phyloP scores from a whole-genome alignment of 2,888 invertebrate species.

The Apamea monoglypha region DNA sequence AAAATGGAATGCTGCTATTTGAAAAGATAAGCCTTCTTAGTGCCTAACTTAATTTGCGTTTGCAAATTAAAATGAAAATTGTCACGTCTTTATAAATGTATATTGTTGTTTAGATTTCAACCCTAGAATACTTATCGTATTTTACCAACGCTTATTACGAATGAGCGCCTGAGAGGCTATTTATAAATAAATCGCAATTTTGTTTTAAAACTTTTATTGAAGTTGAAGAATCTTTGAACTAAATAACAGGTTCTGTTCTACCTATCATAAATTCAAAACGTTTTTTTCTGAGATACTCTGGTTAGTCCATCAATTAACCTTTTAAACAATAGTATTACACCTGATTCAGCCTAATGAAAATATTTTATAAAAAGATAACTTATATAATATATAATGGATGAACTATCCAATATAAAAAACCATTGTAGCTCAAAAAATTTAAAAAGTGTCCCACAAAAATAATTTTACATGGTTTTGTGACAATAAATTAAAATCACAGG shows the following conservation, averaged over 20 bases:
- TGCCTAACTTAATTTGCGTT: background rate
- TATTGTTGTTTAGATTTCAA: background rate
- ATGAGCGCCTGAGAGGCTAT: background rate
- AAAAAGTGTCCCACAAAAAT: background rate
- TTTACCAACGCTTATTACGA: background rate
- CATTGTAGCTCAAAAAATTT: too few species aligned
- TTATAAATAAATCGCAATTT: background rate
- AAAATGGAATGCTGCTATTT: constrained; percentile 21
- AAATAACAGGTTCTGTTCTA: background rate
- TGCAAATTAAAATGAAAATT: constrained; percentile 4
- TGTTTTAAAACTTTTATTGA: background rate
- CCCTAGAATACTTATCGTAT: background rate
- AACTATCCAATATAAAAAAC: background rate
- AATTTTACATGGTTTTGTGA: too few species aligned
- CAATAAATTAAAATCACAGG: background rate
- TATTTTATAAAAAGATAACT: background rate
- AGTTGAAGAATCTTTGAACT: background rate
- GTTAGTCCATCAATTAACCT: background rate
- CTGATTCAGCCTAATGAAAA: background rate
- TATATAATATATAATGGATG: background rate
- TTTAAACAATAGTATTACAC: background rate
- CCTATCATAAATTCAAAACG: background rate
- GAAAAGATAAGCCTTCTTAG: constrained; percentile 23
- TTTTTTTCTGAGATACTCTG: background rate
- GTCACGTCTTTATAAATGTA: background rate